Evolutionary conservation across 2,888 invertebrate genomes (phyloP).

Genomic region (Catocala sponsa): DNA sequence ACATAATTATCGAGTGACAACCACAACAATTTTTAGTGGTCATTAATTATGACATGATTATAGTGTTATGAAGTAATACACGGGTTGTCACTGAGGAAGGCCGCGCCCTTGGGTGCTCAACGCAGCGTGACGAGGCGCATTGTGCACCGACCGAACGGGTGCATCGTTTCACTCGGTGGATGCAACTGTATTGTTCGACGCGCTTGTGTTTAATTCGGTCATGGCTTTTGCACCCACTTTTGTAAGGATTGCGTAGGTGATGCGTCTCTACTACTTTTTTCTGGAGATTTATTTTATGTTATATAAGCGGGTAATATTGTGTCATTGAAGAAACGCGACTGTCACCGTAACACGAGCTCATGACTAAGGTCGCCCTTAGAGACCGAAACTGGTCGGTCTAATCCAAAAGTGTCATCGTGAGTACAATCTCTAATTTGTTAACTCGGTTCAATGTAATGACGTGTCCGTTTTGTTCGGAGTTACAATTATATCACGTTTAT

Average conservation of each 20-base stretch:
- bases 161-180: conserved; percentile 22
- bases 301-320: not conserved
- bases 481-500: too few species aligned
- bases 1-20: too few species aligned
- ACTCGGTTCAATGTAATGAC: too few species aligned
- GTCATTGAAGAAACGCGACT: too few species aligned
- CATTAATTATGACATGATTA: conserved; percentile 13
- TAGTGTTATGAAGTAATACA: conserved; percentile 8
- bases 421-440: too few species aligned
- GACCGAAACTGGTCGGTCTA: too few species aligned
- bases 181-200: conserved; percentile 44
- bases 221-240: conserved; percentile 46
- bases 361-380: too few species aligned
- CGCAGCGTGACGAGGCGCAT: conserved; percentile 47
- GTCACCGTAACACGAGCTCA: too few species aligned
- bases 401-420: too few species aligned
- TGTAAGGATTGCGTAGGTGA: conserved; percentile 36
- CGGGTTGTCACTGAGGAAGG: conserved; percentile 18
- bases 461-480: too few species aligned
- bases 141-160: conserved; percentile 19
- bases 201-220: conserved; percentile 40
- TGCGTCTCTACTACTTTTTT: conserved; percentile 17
- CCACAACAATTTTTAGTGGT: too few species aligned
- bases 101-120: conserved; percentile 24
- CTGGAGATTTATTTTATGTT: not conserved